These are phyloP conservation scores for Pteromalus puparum DNA, from an alignment of 1,140 invertebrate genomes.

Conservation along the genomic window DNA sequence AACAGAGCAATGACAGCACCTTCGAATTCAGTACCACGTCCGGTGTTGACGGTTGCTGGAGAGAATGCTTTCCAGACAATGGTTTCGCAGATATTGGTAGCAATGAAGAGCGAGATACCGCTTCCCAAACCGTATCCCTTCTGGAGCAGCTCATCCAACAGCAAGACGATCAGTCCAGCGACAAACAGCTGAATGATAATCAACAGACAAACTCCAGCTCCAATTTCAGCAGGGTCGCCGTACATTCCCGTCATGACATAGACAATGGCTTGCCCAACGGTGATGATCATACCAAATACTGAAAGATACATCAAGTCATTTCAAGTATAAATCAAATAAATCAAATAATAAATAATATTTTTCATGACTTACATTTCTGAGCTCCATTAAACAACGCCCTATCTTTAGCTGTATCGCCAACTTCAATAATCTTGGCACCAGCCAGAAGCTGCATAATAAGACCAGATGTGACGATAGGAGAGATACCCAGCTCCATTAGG, in stretches of 20 bases:
- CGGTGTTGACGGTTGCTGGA: constrained; percentile 99
- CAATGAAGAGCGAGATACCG: constrained; percentile 99
- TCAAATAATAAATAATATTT: constrained; percentile 25
- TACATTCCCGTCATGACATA: constrained; percentile 99
- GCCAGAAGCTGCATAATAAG: constrained; percentile 99
- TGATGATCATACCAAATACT: constrained; percentile 99
- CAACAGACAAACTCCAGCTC: constrained; percentile 97
- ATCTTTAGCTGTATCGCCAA: constrained; percentile 99
- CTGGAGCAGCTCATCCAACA: constrained; percentile 98
- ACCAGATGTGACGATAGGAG: constrained; percentile 99
- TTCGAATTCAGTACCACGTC: constrained; percentile 98
- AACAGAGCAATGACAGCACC: constrained; percentile 98
- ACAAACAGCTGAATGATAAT: constrained; percentile 99
- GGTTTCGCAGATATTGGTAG: constrained; percentile 99
- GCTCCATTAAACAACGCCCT: constrained; percentile 99
- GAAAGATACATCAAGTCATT: constrained; percentile 49
- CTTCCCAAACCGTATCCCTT: constrained; percentile 98
- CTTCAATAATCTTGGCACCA: constrained; percentile 99
- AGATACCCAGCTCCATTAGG: constrained; percentile 99
- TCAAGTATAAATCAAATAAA: constrained; percentile 34
- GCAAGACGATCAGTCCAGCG: constrained; percentile 97
- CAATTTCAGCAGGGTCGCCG: constrained; percentile 98
- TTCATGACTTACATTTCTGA: constrained; percentile 89
- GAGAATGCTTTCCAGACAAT: constrained; percentile 99
- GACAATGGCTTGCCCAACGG: constrained; percentile 99